Percentiles rank a stretch among this genome's conserved stretches.
phyloP scores from a whole-genome alignment of 2,888 invertebrate genomes.

The Spialia ferax region DNA sequence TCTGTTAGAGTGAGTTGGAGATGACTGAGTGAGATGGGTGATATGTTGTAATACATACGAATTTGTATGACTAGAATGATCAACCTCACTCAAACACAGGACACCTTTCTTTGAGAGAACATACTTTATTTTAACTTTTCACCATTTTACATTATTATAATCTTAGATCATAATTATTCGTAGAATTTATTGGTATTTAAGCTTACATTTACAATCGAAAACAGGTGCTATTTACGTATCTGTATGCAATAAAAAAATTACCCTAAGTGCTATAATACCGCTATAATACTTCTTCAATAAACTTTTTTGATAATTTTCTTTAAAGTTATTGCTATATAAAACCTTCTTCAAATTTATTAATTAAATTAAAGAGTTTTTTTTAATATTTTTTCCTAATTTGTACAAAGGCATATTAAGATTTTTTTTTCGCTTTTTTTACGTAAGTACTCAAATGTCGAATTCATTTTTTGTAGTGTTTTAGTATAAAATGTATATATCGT shows the following conservation, averaged over 20 bases:
- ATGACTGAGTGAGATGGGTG: not conserved
- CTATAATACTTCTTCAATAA: not conserved
- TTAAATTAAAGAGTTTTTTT: no score
- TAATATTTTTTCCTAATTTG: no score
- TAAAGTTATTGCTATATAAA: no score
- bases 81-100: not conserved
- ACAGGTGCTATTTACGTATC: slow-evolving; percentile 32
- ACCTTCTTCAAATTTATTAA: no score
- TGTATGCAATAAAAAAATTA: slow-evolving; percentile 9
- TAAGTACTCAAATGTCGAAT: not conserved
- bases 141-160: slow-evolving; percentile 1
- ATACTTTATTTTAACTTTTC: not conserved
- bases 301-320: not conserved
- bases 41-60: no score
- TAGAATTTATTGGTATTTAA: not conserved
- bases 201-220: slow-evolving; percentile 22
- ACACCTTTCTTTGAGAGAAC: not conserved
- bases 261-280: not conserved
- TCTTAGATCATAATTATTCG: not conserved
- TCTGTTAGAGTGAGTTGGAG: no score
- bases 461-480: not conserved
- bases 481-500: not conserved
- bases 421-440: no score
- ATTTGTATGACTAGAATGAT: no score
- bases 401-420: no score